Evolutionary conservation across 2,797 vertebrate species (phyloP), one percentile per base, ranked within the genome.

Genomic region (Telmatherina bonti): DNA sequence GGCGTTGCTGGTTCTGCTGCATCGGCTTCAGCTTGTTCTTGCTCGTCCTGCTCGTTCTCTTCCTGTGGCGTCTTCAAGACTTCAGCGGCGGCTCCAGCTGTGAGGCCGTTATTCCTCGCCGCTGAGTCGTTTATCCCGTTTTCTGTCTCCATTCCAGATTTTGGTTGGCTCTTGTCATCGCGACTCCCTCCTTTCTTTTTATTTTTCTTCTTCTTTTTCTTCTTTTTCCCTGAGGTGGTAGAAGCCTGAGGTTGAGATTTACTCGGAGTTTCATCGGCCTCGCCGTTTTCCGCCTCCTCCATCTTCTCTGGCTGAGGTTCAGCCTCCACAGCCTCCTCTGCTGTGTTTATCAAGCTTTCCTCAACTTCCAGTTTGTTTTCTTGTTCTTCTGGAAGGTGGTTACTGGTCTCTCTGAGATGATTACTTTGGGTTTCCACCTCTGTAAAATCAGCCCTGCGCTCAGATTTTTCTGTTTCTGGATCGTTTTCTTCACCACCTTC

Each of bases 141-240:
- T 51, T 55, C 24, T 12, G 62, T 78, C 68, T 65, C 67, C 35
- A 33, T 52, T 57, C 26, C 54, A 26, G 75, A 60, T 51, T 82
- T 78, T 9, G 72, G 76, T 41, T 89, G 73, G 38, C 43, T 77
- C 71, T 67, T 76, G 13, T 86, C 80, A 8, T 83, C 80, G 0
- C 70, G 64, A 35, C 24, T 1, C 43, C 31, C 83, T 47, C 72
- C 81, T 59, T 91, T 93, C 87, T 91, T 92, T 77, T 93, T 94
- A 30, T 67, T 73, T 70, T 74, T 93, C 81, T 36, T 94, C 72
- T 92, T 94, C 77, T 77, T 94, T 60, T 86, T 94, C 76, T 91
- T 95, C 79, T 92, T 94, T 62, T 92, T 94, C 24, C 89, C 88
- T 57, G 88, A 57, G 22, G 69, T 57, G 31, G 76, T 22, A n/a